Evolutionary conservation across 2,797 vertebrate genomes (phyloP).

Genomic region (Sebastes vulpes): DNA sequence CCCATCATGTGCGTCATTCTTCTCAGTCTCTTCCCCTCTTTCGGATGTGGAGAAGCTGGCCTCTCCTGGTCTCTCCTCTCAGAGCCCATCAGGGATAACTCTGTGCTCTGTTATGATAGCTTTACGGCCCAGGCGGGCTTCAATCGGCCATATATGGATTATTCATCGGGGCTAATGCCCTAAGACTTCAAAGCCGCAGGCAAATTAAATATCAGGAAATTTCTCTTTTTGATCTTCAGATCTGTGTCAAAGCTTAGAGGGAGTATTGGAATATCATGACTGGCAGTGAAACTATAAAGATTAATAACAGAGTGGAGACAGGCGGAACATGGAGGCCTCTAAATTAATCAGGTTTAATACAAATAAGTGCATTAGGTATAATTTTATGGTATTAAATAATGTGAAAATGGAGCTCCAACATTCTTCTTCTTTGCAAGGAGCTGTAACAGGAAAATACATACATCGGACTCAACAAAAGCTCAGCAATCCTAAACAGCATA

Average conservation of each 20-base stretch:
- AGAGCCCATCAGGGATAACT: constrained; percentile 42
- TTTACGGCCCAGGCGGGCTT: constrained; percentile 50
- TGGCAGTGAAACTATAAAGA: constrained; percentile 33
- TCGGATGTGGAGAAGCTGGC: constrained; percentile 13
- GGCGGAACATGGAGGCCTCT: constrained; percentile 2
- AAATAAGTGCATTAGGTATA: neutral
- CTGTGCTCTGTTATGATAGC: constrained; percentile 49
- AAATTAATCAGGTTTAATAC: constrained; percentile 17
- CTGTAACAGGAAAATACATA: constrained; percentile 13
- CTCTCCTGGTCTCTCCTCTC: neutral
- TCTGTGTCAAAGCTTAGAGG: constrained; percentile 32
- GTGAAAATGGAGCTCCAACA: neutral
- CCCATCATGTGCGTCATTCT: constrained; percentile 6
- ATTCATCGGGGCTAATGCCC: constrained; percentile 38
- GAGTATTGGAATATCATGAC: constrained; percentile 33
- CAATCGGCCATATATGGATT: constrained; percentile 46
- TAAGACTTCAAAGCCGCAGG: constrained; percentile 54
- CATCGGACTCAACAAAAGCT: constrained; percentile 2
- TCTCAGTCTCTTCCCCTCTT: constrained; percentile 9
- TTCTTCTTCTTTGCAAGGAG: constrained; percentile 13
- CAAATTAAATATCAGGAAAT: constrained; percentile 55
- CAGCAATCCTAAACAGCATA: neutral
- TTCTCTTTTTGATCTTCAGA: constrained; percentile 54
- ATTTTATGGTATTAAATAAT: neutral
- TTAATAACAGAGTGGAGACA: constrained; percentile 20